These are phyloP conservation scores for Willowsia nigromaculata DNA, from an alignment of 2,888 invertebrate species.

Conservation along the genomic window DNA sequence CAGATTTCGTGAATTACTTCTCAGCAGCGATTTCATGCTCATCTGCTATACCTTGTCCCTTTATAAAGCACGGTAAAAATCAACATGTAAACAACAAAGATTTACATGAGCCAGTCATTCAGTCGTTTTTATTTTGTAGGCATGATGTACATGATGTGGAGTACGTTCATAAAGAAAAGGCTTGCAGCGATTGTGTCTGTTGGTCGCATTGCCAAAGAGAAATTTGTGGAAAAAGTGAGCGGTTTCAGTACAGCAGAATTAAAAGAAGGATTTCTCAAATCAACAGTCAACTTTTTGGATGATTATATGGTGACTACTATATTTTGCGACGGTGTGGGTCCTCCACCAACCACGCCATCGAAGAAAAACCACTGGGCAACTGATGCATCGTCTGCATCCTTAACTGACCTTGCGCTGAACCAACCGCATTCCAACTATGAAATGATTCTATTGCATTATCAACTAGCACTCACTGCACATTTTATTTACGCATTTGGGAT, in stretches of 20 bases:
- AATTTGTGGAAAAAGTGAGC: conserved; percentile 87
- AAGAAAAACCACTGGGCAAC: conserved; percentile 76
- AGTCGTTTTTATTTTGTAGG: conserved; percentile 82
- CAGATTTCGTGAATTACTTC: conserved; percentile 85
- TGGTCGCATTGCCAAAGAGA: conserved; percentile 93
- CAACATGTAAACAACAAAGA: no score
- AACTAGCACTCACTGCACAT: conserved; percentile 88
- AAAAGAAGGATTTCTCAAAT: conserved; percentile 80
- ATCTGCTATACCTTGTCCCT: conserved; percentile 84
- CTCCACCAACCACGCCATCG: conserved; percentile 10
- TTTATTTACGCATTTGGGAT: conserved; percentile 90
- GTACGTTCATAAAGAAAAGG: conserved; percentile 90
- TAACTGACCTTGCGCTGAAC: conserved; percentile 89
- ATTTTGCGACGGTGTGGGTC: conserved; percentile 72
- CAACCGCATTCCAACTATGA: conserved; percentile 88
- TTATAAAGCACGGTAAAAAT: conserved; percentile 84
- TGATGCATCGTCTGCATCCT: conserved; percentile 81
- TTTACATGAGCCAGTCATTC: no score
- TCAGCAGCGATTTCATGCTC: conserved; percentile 87
- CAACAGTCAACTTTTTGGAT: conserved; percentile 82
- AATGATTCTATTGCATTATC: conserved; percentile 89
- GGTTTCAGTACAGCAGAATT: conserved; percentile 79
- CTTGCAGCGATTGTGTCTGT: conserved; percentile 89
- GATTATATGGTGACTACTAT: conserved; percentile 83
- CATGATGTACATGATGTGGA: conserved; percentile 92